Conservation (phyloP, 2,797 vertebrate genomes). For the Heliangelus exortis region DNA sequence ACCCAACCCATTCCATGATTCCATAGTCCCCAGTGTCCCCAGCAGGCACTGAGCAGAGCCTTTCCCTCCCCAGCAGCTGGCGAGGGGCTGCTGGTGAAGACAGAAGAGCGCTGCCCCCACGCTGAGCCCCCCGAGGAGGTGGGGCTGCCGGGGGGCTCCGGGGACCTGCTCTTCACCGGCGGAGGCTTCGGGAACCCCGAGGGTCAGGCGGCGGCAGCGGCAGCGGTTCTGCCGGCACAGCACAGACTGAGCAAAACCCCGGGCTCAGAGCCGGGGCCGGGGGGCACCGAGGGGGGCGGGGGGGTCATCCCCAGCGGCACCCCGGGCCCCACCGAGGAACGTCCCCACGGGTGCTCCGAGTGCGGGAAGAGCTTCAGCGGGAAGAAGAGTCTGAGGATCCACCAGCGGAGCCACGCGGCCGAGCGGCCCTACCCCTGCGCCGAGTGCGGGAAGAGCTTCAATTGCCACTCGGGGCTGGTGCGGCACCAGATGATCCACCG, state of each 20-base stretch:
- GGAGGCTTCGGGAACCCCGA: conserved; percentile 45
- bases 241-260: conserved; percentile 52
- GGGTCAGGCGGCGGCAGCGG: background rate
- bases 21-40: background rate
- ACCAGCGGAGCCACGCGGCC: conserved; percentile 80
- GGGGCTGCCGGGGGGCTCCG: conserved; percentile 53
- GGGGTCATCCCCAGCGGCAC: background rate
- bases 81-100: conserved; percentile 73
- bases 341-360: conserved; percentile 55
- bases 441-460: conserved; percentile 81
- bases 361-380: conserved; percentile 80
- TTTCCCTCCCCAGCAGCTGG: conserved; percentile 8
- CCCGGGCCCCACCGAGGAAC: background rate
- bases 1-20: no score
- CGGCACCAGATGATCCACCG: conserved; percentile 82
- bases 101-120: conserved; percentile 53
- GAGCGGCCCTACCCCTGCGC: conserved; percentile 78
- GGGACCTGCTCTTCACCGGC: conserved; percentile 51
- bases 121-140: conserved; percentile 45
- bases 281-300: background rate
- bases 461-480: conserved; percentile 80
- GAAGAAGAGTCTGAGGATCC: conserved; percentile 79
- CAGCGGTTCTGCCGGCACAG: background rate
- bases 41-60: accelerated
- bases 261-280: background rate